Evolutionary conservation across 2,113 vertebrate species (phyloP).

Genomic region (Kryptolebias marmoratus): DNA sequence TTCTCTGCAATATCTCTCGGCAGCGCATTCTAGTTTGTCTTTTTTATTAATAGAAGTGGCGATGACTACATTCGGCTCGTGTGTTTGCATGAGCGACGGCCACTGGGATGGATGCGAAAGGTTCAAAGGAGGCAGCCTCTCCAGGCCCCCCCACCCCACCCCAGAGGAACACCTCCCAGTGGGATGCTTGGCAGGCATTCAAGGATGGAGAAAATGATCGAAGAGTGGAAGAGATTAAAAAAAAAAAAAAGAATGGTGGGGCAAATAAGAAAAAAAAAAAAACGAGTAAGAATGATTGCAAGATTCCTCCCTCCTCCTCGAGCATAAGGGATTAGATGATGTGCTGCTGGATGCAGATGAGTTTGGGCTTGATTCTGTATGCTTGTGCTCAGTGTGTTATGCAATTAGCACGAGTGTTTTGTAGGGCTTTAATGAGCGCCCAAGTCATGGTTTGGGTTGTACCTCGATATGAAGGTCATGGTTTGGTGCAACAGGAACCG

Average conservation of each 20-base stretch:
- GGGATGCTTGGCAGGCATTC: constrained; percentile 24
- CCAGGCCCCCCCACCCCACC: constrained; percentile 7
- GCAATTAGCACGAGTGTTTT: constrained; percentile 13
- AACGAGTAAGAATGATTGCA: constrained; percentile 37
- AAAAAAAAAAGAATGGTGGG: constrained; percentile 50
- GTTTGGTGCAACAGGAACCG: no score
- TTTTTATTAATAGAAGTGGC: constrained; percentile 9
- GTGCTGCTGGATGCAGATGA: constrained; percentile 66
- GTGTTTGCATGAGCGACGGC: background rate
- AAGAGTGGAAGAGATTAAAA: constrained; percentile 32
- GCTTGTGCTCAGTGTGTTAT: constrained; percentile 45
- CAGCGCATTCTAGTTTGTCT: constrained; percentile 1
- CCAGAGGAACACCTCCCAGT: constrained; percentile 21
- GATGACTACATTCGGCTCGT: constrained; percentile 17
- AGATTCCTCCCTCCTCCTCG: constrained; percentile 35
- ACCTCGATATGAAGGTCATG: no score
- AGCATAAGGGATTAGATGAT: constrained; percentile 68
- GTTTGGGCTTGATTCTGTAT: constrained; percentile 61
- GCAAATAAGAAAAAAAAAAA: constrained; percentile 29
- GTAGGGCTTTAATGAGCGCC: background rate
- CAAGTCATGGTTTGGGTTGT: no score
- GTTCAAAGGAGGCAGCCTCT: constrained; percentile 15
- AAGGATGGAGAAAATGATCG: constrained; percentile 38
- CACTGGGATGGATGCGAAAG: constrained; percentile 12
- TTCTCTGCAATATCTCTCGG: constrained; percentile 24